These are phyloP conservation scores for Salmo trutta DNA, from an alignment of 2,797 vertebrate genomes.

Conservation along the genomic window DNA sequence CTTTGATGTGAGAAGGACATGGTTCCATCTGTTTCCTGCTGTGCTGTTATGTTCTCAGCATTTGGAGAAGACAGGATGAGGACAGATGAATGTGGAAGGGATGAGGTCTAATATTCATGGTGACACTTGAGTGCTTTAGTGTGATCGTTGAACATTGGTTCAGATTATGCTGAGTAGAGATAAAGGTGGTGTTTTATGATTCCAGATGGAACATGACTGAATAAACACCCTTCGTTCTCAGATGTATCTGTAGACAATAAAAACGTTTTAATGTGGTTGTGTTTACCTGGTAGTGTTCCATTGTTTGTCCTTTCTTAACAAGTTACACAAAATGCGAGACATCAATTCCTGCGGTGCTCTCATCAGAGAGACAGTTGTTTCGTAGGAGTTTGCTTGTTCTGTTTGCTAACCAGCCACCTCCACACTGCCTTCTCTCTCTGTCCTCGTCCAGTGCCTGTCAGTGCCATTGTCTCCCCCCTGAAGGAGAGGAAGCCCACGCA, in stretches of 20 bases:
- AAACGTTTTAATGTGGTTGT: too few relatives aligned
- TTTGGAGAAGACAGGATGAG: slow-evolving; percentile 37
- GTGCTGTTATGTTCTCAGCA: slow-evolving; percentile 41
- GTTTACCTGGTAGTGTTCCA: slow-evolving; percentile 6
- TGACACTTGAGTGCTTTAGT: slow-evolving; percentile 45
- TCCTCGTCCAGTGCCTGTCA: slow-evolving; percentile 64
- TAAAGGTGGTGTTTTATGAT: background rate
- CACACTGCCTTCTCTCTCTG: slow-evolving; percentile 5
- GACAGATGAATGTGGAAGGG: slow-evolving; percentile 50
- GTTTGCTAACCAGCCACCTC: slow-evolving; percentile 36
- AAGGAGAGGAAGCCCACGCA: slow-evolving; percentile 54
- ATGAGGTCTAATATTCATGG: slow-evolving; percentile 50
- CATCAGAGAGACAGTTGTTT: slow-evolving; percentile 32
- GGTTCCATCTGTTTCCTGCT: slow-evolving; percentile 54
- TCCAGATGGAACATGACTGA: background rate
- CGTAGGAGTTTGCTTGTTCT: slow-evolving; percentile 17
- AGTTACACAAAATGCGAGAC: slow-evolving; percentile 36
- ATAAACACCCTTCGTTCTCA: background rate
- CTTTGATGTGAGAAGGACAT: slow-evolving; percentile 55
- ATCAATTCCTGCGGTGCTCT: slow-evolving; percentile 32
- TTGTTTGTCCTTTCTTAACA: slow-evolving; percentile 45
- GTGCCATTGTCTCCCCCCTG: slow-evolving; percentile 57
- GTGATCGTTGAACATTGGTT: slow-evolving; percentile 43
- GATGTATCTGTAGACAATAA: background rate
- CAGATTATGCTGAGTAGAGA: background rate